Evolutionary conservation across 2,113 vertebrate species (phyloP), one percentile per base, ranked within the genome.

Genomic region (Zapus hudsonius): DNA sequence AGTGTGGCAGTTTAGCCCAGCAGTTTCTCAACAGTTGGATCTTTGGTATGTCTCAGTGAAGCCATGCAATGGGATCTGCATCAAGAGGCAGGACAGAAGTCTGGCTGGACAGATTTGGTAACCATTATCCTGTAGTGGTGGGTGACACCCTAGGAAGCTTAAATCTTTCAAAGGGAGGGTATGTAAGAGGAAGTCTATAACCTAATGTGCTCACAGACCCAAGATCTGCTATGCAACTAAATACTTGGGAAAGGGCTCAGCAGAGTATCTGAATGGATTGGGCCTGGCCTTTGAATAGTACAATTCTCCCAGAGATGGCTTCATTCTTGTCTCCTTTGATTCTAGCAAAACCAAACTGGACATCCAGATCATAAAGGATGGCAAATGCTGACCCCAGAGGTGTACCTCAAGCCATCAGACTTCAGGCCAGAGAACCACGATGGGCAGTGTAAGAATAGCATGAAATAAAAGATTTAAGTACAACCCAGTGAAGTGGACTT

Each of bases 341-440:
- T 73, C 89, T 74, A 97, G 95, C 25, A 57, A 96, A 90, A 96
- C 92, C 55, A 96, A 89, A 92, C 6, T 90, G 40, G 96, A 97
- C 87, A 94, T 96, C 84, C 95, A 97, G 94, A 96, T 96, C 33
- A 0, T 59, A 11, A 96, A 96, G 76, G 73, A 97, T 67, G 94
- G 94, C 47, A 38, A 72, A 81, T 97, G 95, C 84, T 96, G 89
- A 96, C n/a, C 40, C 44, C 42, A 63, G 9, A 84, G 86, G 38
- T 75, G 66, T n/a, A 31, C 27, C 40, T 57, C 76, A 36, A 73
- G 42, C 87, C 70, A 67, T 1, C 40, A 87, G 70, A 67, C 64
- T 79, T 85, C 27, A 20, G 23, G 57, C 31, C 90, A 47, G 47
- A 95, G 61, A 80, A 79, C 25, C 73, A 15, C 11, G 22, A 4